Conservation (phyloP, 1,140 invertebrate genomes). For the Pogonognathellus flavescens region DNA sequence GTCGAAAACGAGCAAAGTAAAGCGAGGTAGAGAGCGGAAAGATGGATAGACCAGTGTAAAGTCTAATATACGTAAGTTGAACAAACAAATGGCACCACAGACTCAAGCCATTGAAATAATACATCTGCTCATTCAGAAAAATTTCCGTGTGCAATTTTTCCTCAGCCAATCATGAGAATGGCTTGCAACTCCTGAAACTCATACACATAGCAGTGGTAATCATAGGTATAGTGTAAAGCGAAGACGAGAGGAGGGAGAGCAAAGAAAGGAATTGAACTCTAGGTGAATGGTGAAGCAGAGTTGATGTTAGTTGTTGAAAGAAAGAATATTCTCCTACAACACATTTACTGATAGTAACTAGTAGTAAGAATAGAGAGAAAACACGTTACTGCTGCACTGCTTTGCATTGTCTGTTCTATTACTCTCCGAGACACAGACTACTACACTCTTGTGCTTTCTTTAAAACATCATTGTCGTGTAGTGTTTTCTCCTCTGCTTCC, state of each 20-base stretch:
- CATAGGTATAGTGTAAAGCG: neutral
- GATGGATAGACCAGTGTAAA: slow-evolving; percentile 14
- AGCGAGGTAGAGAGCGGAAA: neutral
- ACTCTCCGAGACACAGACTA: too few species aligned
- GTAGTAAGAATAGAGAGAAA: too few species aligned
- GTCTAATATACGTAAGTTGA: slow-evolving; percentile 25
- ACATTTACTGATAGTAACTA: too few species aligned
- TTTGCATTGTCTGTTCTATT: too few species aligned
- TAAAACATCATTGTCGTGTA: too few species aligned
- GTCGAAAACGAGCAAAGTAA: too few species aligned
- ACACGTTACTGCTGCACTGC: too few species aligned
- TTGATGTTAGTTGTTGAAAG: neutral
- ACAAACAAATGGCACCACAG: slow-evolving; percentile 18
- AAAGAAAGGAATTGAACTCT: neutral
- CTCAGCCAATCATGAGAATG: slow-evolving; percentile 15
- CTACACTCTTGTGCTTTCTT: too few species aligned
- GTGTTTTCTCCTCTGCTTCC: too few species aligned
- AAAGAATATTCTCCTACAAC: too few species aligned
- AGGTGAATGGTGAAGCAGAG: neutral
- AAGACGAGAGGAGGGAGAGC: neutral
- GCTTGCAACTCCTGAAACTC: too few species aligned
- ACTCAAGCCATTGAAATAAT: slow-evolving; percentile 30
- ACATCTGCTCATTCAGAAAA: slow-evolving; percentile 42
- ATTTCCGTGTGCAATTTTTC: slow-evolving; percentile 47
- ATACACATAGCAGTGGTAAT: too few species aligned